These are phyloP conservation scores for Lepidurus arcticus DNA, from an alignment of 1,140 invertebrate species.

Conservation along the genomic window DNA sequence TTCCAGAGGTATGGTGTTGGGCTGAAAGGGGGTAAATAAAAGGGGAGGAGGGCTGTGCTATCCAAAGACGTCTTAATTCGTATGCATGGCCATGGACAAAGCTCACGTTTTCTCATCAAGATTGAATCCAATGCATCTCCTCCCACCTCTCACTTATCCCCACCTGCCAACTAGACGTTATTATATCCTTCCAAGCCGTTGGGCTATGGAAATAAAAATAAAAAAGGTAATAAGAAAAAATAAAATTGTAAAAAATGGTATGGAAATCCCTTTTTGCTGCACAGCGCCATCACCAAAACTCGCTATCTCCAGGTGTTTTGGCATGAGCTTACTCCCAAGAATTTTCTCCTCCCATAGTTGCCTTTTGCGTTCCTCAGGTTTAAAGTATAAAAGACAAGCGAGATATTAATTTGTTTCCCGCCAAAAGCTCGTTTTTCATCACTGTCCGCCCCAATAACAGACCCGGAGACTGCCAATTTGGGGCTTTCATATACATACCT, in stretches of 20 bases:
- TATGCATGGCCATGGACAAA: constrained; percentile 19
- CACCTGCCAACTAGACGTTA: background rate
- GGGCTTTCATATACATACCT: constrained; percentile 8
- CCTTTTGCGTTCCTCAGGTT: background rate
- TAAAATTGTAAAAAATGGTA: background rate
- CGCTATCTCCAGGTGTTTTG: background rate
- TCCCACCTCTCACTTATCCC: constrained; percentile 20
- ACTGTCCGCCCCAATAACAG: constrained; percentile 16
- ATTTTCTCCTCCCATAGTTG: background rate
- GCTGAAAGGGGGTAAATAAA: background rate
- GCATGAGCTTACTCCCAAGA: constrained; percentile 8
- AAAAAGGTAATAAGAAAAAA: too few species aligned
- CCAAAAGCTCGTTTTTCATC: constrained; percentile 19
- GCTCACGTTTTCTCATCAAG: constrained; percentile 21
- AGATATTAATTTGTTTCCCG: constrained; percentile 19
- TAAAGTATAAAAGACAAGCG: background rate
- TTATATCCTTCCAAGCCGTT: background rate
- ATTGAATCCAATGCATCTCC: constrained; percentile 21
- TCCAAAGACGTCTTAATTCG: constrained; percentile 10
- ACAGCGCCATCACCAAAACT: too few species aligned
- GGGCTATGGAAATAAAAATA: too few species aligned
- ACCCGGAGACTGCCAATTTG: constrained; percentile 12
- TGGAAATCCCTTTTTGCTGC: background rate
- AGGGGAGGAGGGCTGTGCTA: background rate
- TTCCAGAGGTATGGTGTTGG: background rate